Evolutionary conservation across 1,140 invertebrate species (phyloP).

Genomic region (Phenacoccus solenopsis): DNA sequence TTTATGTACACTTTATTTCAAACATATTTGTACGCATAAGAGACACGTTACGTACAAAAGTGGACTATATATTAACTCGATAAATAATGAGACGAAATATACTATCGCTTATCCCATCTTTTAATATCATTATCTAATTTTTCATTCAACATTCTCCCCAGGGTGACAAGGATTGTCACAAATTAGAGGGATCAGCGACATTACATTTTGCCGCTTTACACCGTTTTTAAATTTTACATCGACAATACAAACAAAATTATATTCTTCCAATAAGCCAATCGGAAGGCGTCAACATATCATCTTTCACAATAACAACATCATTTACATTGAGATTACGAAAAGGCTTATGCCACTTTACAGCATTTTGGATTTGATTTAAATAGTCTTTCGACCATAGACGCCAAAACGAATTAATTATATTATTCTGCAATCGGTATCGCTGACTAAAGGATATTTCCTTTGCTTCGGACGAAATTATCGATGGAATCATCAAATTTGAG

Average conservation of each 20-base stretch:
- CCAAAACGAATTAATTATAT: constrained; percentile 27
- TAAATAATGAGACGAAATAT: too few relatives aligned
- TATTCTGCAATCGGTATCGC: constrained; percentile 23
- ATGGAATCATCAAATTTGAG: constrained; percentile 15
- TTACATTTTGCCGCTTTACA: background rate
- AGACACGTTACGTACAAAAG: too few relatives aligned
- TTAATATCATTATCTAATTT: too few relatives aligned
- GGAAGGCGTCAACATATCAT: constrained; percentile 18
- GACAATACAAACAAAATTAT: constrained; percentile 25
- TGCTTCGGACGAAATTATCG: too few relatives aligned
- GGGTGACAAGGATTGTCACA: too few relatives aligned
- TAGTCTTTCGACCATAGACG: constrained; percentile 28
- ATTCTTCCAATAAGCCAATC: constrained; percentile 28
- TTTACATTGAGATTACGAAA: constrained; percentile 20
- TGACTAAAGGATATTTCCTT: too few relatives aligned
- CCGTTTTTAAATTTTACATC: background rate
- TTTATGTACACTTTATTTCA: too few relatives aligned
- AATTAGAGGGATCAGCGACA: background rate
- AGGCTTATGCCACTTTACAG: constrained; percentile 26
- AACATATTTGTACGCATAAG: too few relatives aligned
- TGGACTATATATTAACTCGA: too few relatives aligned
- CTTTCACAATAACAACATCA: constrained; percentile 25
- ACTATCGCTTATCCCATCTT: too few relatives aligned
- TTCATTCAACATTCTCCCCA: too few relatives aligned
- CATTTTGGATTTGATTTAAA: constrained; percentile 27